Evolutionary conservation across 2,888 invertebrate genomes (phyloP), one percentile per base, ranked within the genome.

Genomic region (Caenorhabditis sinica): DNA sequence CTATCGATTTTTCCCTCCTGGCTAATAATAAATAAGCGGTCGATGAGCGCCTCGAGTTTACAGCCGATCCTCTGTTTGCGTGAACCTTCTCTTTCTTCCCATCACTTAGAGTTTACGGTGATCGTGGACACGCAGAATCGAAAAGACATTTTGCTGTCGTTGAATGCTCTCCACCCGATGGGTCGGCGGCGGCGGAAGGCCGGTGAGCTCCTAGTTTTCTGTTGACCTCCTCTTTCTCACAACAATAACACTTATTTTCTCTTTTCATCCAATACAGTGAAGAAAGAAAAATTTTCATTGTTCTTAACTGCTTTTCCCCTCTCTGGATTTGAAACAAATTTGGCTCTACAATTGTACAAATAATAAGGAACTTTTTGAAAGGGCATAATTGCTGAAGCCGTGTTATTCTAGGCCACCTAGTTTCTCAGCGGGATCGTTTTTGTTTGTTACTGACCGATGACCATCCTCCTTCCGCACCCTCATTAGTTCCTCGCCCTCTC

Each of bases 31-130:
- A 76, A 66, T 68, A 60, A 68, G 76, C 76, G 80, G 72, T 72
- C 80, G 72, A 80, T 80, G 80, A 80, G 72, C 72, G 72, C 58
- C 36, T n/a, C n/a, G 66, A 79, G 80, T 80, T 80, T 80, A 80
- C 80, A 80, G 80, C 80, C 80, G 80, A 80, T 80, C 80, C 72
- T 80, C 72, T 80, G 80, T 80, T 80, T 80, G 80, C 80, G 80
- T 80, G 72, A 80, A 80, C 72, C 80, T 72, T 63, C 63, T 56
- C 40, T 71, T 58, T 45, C 56, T 56, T 53, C 51, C 49, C 45
- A 68, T 61, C 30, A 25, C 33, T 28, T 49, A 72, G 72, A 65
- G 72, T 56, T 30, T 13, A 58, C 6, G 58, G 30, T n/a, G 28
- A 80, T 72, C 58, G 72, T 43, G 49, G 43, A 80, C 58, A 58